Evolutionary conservation across 2,888 invertebrate genomes (phyloP).

Genomic region (Sinohyriopsis cumingii): DNA sequence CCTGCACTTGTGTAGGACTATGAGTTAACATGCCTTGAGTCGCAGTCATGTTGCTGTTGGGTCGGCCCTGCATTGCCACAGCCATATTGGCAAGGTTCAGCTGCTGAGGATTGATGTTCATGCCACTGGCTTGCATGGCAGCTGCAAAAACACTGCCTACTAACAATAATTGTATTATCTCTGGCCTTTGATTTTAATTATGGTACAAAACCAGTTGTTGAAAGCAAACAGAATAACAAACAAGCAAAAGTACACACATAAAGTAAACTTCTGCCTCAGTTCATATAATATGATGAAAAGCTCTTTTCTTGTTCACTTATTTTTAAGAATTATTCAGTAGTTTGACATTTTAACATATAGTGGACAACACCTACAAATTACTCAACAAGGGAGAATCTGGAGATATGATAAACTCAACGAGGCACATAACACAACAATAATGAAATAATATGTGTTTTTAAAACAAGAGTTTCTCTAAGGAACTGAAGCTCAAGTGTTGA

Average conservation of each 20-base stretch:
- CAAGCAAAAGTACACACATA: background rate
- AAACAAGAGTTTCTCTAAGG: no score
- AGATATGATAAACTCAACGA: background rate
- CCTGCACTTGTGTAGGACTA: background rate
- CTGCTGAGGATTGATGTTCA: constrained; percentile 47
- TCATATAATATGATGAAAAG: background rate
- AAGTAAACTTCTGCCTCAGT: background rate
- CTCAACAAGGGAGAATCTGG: background rate
- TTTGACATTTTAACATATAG: no score
- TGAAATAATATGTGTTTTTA: no score
- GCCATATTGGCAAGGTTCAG: constrained; percentile 54
- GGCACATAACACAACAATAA: no score
- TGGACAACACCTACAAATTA: background rate
- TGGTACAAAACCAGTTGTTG: background rate
- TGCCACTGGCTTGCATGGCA: constrained; percentile 56
- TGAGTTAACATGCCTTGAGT: constrained; percentile 31
- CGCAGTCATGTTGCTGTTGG: constrained; percentile 42
- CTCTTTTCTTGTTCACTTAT: background rate
- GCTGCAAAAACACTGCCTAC: constrained; percentile 31
- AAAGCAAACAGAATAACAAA: background rate
- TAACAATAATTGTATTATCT: background rate
- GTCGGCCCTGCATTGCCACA: constrained; percentile 54
- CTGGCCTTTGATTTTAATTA: no score
- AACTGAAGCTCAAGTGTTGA: no score
- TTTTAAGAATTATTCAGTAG: background rate